Base-by-base conservation (phyloP, 37 sponge, comb jelly and placozoan species). In the Diacarnus erythraeanus region DNA sequence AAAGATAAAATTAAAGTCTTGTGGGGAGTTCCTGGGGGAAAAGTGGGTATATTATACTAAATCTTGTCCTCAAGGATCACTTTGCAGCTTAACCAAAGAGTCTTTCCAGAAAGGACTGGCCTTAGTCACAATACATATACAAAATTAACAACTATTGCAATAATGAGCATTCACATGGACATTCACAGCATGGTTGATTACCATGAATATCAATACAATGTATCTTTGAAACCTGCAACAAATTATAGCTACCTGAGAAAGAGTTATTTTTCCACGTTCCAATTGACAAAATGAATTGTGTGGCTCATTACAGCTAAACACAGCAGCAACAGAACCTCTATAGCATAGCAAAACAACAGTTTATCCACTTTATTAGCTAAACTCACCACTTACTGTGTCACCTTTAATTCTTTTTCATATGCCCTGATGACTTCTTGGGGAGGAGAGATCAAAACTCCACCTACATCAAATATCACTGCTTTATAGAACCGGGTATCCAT, bases 391-490 rank as follows among this genome's bases (percentile, higher is more conserved):
- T 54, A 86, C 87, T 34, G 42, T 47, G 87, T 80, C 33, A 86
- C 30, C 1, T 38, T 38, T 21, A 80, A 43, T 26, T 74, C 57
- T 27, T 47, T 34, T 38, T 80, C 87, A 4, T 73, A 72, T 26
- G 34, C 75, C 47, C 60, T 70, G 10, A 86, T 86, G 58, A 40
- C 67, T 6, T 34, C 27, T 76, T 78, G 79, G 1, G 87, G 87
- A 39, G 80, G 59, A 44, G 81, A 57, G 37, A 80, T 43, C 59
- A 86, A 70, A 22, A 86, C 87, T 0, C 87, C 87, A 23, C 87
- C 87, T 30, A 86, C 80, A 66, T 86, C 87, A 51, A 86, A 86
- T 12, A 86, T 68, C 33, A 86, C 87, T 17, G 80, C 87, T n/a
- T n/a, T n/a, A n/a, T n/a, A n/a, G n/a, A n/a, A n/a, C n/a, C n/a